Evolutionary conservation across 2,113 vertebrate species (phyloP).

Genomic region (Cyprinodon brontotheroides): DNA sequence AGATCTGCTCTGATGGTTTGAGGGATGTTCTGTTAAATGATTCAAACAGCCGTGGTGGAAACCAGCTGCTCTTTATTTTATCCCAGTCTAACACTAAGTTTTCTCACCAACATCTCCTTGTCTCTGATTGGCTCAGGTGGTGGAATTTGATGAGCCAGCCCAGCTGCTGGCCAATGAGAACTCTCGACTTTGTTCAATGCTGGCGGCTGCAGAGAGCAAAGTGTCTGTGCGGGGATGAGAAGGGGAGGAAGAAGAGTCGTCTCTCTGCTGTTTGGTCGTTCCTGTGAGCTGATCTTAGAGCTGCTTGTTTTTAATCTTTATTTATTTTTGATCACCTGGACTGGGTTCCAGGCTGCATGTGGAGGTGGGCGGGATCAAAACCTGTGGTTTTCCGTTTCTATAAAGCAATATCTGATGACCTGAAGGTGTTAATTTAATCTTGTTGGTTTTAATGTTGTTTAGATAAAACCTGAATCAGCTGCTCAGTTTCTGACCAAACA

Average conservation of each 20-base stretch:
- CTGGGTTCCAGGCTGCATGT: neutral
- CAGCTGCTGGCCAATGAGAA: constrained; percentile 93
- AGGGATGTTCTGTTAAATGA: neutral
- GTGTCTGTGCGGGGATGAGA: constrained; percentile 90
- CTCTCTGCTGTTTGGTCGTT: neutral
- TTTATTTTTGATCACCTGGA: neutral
- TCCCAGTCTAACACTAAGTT: neutral
- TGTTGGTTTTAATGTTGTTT: constrained; percentile 11
- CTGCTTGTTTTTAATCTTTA: neutral
- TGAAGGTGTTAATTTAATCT: neutral
- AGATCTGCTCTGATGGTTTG: neutral
- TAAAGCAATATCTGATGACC: neutral
- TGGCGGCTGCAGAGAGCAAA: constrained; percentile 92
- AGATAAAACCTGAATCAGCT: neutral
- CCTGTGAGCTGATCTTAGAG: constrained; percentile 9
- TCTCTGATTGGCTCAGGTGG: constrained; percentile 79
- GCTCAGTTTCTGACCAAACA: neutral
- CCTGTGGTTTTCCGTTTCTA: neutral
- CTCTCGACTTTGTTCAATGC: constrained; percentile 91
- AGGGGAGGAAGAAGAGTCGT: neutral
- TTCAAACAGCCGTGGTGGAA: too few species aligned
- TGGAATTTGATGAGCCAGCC: constrained; percentile 90
- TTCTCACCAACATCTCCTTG: neutral
- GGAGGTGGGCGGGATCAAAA: neutral
- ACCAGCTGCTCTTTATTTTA: neutral